Conservation (phyloP, 2,113 vertebrate genomes). For the Tylochromis polylepis region DNA sequence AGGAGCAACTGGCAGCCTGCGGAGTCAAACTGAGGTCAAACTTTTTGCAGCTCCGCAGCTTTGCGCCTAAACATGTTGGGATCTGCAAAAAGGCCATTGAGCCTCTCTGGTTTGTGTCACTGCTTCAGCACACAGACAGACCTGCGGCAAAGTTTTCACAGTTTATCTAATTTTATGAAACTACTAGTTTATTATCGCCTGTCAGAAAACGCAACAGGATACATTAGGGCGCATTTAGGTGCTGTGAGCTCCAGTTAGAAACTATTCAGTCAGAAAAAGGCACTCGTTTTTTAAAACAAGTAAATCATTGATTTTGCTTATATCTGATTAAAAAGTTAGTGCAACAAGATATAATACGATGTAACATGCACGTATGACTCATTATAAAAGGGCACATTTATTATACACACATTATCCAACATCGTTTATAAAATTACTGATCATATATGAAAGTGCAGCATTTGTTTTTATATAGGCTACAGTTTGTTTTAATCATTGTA, state of each 20-base stretch:
- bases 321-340: background rate
- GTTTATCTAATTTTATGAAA: conserved; percentile 38
- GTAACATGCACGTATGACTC: background rate
- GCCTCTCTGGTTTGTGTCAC: conserved; percentile 42
- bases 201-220: background rate
- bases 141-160: conserved; percentile 36
- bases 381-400: background rate
- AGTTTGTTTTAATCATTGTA: background rate
- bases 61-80: conserved; percentile 56
- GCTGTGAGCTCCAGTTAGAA: background rate
- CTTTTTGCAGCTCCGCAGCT: conserved; percentile 59
- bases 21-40: conserved; percentile 82
- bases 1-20: conserved; percentile 55
- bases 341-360: background rate
- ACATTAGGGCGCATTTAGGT: background rate
- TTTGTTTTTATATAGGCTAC: background rate
- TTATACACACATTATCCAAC: background rate
- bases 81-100: conserved; percentile 47
- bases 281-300: rapidly evolving
- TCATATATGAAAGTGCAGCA: background rate
- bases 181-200: conserved; percentile 9
- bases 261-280: background rate
- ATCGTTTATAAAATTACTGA: background rate
- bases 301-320: background rate
- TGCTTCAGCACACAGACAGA: background rate